These are phyloP conservation scores for Mustela nigripes DNA, from an alignment of 2,113 vertebrate species.

Conservation along the genomic window DNA sequence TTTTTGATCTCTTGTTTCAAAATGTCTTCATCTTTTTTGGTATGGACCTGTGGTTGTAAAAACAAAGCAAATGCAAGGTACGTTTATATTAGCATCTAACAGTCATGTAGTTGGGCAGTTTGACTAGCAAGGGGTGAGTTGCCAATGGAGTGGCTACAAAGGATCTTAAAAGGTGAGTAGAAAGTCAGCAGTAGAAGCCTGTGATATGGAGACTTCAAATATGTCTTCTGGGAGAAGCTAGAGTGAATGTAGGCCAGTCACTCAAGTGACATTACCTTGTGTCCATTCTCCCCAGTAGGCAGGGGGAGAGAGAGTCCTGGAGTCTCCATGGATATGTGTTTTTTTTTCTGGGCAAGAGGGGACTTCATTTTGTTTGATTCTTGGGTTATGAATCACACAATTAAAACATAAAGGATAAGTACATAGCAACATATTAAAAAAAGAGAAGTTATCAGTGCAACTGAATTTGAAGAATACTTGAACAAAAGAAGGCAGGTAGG, in stretches of 20 bases:
- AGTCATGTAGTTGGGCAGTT: not conserved
- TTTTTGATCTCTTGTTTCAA: not conserved
- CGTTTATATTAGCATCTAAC: not conserved
- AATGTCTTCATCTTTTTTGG: not conserved
- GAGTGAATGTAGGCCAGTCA: not conserved
- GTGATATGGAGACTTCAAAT: not conserved
- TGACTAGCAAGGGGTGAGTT: not conserved
- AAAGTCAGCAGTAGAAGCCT: not conserved
- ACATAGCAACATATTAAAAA: not conserved
- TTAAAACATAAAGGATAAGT: not conserved
- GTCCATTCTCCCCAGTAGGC: not conserved
- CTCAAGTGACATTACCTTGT: too few relatives aligned
- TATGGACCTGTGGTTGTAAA: not conserved
- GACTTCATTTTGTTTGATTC: not conserved
- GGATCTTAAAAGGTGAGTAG: not conserved
- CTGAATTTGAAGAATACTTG: not conserved
- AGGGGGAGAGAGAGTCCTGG: not conserved
- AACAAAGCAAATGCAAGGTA: not conserved
- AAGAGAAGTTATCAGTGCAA: not conserved
- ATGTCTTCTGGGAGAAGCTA: not conserved
- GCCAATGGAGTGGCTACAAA: not conserved
- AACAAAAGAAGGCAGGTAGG: not conserved
- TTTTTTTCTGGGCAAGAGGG: not conserved
- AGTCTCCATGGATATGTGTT: not conserved
- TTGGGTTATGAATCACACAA: not conserved